Evolutionary conservation across 1,140 invertebrate species (phyloP), one percentile per base, ranked within the genome.

Genomic region (Alviniconcha marisindica): DNA sequence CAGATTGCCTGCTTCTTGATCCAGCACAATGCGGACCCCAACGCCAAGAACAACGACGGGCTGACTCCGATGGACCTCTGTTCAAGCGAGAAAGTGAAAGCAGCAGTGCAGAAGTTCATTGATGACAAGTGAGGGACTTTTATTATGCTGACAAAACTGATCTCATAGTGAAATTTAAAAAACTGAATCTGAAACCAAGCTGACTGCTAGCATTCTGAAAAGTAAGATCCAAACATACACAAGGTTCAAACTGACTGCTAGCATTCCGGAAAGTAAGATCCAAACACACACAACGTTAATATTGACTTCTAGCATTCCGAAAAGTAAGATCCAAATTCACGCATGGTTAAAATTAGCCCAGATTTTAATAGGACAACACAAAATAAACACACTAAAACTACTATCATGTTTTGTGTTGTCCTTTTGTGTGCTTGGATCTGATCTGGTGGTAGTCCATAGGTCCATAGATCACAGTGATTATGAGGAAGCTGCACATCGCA

Each of bases 1-100:
- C 77, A 40, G 31, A 14, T 79, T 7, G 77, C 54, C 21, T 42
- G 51, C 51, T 60, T 79, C 36, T 24, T 79, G 54, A 4, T 79
- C 1, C 31, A 60, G n/a, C 51, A n/a, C 10, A 54, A 54, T 5
- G 51, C 56, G 21, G 77, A 79, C 56, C 51, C 77, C 12, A 21
- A 1, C 31, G 56, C 56, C 77, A 79, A 24, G 38, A 79, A 79
- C 38, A 60, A 79, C 21, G 54, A 63, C 36, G 51, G 56, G 14
- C 24, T 60, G 15, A n/a, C 7, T 14, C 31, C 77, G 2, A 28
- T 79, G 10, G 77, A 79, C 36, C 31, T 38, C 36, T 79, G 56
- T 24, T n/a, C 15, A 18, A 28, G 28, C 36, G 31, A 36, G 2
- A 79, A 36, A 24, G 54, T 66, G 1, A 60, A 60, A 24, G 56